Conservation (phyloP, 2,113 vertebrate species). For the Genyomyrus donnyi region DNA sequence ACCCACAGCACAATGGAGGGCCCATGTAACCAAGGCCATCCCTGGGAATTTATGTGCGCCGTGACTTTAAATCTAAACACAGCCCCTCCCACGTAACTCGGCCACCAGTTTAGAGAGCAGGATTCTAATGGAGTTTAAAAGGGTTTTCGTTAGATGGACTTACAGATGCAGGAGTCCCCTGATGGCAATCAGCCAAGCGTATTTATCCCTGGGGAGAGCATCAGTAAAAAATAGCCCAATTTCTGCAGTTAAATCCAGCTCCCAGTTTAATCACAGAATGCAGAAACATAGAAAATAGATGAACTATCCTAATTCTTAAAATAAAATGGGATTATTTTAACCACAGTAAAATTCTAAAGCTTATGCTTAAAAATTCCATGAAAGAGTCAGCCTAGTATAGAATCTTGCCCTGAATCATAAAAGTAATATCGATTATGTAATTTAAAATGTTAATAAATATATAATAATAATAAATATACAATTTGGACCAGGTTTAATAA, state of each 20-base stretch:
- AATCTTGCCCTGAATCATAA: neutral
- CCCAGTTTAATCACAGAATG: neutral
- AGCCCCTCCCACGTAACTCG: neutral
- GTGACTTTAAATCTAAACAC: neutral
- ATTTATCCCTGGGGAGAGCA: neutral
- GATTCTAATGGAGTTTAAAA: constrained; percentile 1
- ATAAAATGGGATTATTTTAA: neutral
- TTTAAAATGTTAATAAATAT: neutral
- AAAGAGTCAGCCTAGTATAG: neutral
- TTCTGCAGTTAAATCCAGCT: neutral
- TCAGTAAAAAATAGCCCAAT: neutral
- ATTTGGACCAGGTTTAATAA: neutral
- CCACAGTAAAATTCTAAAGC: neutral
- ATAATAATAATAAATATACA: neutral
- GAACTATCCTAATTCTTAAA: neutral
- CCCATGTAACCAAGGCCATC: neutral
- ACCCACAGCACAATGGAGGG: neutral
- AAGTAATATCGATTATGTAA: neutral
- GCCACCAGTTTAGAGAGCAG: neutral
- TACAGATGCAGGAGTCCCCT: neutral
- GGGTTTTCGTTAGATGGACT: neutral
- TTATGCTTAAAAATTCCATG: neutral
- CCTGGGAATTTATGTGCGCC: neutral
- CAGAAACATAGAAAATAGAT: neutral
- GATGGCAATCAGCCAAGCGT: neutral